Evolutionary conservation across 2,888 invertebrate genomes (phyloP).

Genomic region (Cynaeus angustus): DNA sequence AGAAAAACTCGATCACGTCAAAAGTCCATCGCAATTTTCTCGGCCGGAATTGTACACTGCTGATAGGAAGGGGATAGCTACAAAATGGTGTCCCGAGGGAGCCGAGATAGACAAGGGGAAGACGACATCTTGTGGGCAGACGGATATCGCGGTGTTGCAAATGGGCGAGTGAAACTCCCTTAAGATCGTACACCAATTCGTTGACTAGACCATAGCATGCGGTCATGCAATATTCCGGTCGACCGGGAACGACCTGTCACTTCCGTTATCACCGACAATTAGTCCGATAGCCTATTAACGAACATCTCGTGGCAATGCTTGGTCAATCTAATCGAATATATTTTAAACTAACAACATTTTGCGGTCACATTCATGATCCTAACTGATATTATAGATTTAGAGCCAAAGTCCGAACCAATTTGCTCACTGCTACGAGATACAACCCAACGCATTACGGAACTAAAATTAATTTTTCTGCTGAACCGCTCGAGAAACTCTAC

Average conservation of each 20-base stretch:
- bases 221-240: conserved; percentile 60
- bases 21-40: conserved; percentile 67
- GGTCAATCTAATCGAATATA: conserved; percentile 37
- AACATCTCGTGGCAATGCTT: conserved; percentile 28
- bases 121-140: conserved; percentile 67
- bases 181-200: conserved; percentile 63
- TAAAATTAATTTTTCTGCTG: not conserved
- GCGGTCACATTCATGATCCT: conserved; percentile 14
- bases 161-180: conserved; percentile 63
- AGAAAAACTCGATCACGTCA: conserved; percentile 52
- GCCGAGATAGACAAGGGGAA: conserved; percentile 63
- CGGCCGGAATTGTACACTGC: conserved; percentile 66
- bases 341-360: conserved; percentile 23
- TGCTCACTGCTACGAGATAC: not conserved
- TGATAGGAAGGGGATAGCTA: conserved; percentile 68
- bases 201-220: conserved; percentile 58
- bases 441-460: not conserved
- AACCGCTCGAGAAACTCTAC: too few relatives aligned
- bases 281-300: conserved; percentile 46
- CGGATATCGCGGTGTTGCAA: conserved; percentile 65
- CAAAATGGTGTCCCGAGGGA: conserved; percentile 67
- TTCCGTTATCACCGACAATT: conserved; percentile 52
- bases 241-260: conserved; percentile 55
- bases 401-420: not conserved
- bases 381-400: conserved; percentile 4